These are phyloP conservation scores for Microcaecilia unicolor DNA, from an alignment of 2,797 vertebrate genomes.

Conservation along the genomic window DNA sequence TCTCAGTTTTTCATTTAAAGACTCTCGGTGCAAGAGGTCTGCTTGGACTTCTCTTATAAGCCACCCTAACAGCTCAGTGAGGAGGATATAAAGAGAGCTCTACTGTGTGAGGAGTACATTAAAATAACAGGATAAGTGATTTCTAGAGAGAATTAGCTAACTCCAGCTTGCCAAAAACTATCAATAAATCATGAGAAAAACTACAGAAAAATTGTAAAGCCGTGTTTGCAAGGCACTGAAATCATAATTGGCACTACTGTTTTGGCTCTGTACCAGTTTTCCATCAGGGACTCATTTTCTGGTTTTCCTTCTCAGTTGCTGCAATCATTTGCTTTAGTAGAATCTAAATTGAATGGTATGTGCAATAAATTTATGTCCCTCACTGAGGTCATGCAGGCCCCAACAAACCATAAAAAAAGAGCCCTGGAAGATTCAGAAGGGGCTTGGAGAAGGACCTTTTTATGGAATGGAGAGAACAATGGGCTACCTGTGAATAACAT, in stretches of 20 bases:
- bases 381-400: constrained; percentile 30
- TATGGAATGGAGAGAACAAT: constrained; percentile 24
- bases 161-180: constrained; percentile 21
- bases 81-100: too few species aligned
- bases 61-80: too few species aligned
- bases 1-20: too few species aligned
- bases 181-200: constrained; percentile 28
- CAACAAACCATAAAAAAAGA: constrained; percentile 42
- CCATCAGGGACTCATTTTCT: constrained; percentile 60
- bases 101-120: too few species aligned
- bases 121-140: constrained; percentile 5
- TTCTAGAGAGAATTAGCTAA: constrained; percentile 18
- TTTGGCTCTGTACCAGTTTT: constrained; percentile 51
- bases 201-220: constrained; percentile 34
- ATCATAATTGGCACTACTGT: constrained; percentile 60
- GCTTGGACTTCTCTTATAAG: too few species aligned
- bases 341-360: constrained; percentile 45
- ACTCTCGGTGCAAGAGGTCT: too few species aligned
- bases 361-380: constrained; percentile 38
- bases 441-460: constrained; percentile 35
- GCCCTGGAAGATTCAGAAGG: constrained; percentile 39
- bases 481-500: too few species aligned
- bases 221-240: constrained; percentile 37
- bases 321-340: constrained; percentile 46
- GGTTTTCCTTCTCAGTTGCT: constrained; percentile 33